phyloP scores from a whole-genome alignment of 2,888 invertebrate genomes.

The Ypsolopha scabrella region DNA sequence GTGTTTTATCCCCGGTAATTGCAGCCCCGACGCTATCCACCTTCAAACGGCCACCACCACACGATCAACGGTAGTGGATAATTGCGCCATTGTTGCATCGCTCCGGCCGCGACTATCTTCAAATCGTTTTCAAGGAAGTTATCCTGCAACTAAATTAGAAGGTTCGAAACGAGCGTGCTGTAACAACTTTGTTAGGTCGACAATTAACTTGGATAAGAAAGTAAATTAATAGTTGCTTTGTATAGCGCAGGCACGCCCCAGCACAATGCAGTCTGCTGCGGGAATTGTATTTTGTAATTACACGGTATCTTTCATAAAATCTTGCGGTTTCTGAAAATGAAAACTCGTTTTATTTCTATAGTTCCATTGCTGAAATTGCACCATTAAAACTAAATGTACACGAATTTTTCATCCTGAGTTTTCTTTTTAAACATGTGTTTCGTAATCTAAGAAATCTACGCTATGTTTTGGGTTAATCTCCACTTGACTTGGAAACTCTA shows the following conservation, averaged over 20 bases:
- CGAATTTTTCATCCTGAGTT: no score
- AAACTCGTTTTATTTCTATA: no score
- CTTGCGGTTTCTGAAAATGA: no score
- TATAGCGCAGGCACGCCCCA: constrained; percentile 23
- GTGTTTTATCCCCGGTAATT: constrained; percentile 61
- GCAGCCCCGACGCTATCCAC: constrained; percentile 37
- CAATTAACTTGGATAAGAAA: constrained; percentile 46
- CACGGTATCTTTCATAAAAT: no score
- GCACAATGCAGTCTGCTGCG: constrained; percentile 20
- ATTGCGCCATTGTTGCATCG: constrained; percentile 58
- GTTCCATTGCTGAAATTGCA: no score
- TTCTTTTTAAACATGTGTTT: no score
- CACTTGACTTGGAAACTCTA: no score
- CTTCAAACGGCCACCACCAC: constrained; percentile 40
- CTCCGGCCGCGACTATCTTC: constrained; percentile 32
- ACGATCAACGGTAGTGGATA: constrained; percentile 54
- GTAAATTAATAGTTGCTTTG: constrained; percentile 44
- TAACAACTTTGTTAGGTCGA: constrained; percentile 43
- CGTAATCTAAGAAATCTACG: no score
- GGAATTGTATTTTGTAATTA: no score
- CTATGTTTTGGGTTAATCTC: no score
- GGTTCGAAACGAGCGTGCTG: constrained; percentile 20
- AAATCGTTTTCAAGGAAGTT: constrained; percentile 47
- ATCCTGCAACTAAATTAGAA: constrained; percentile 42
- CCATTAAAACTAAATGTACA: no score